Base-by-base conservation (phyloP, 2,888 invertebrate genomes). In the Elysia crispata region DNA sequence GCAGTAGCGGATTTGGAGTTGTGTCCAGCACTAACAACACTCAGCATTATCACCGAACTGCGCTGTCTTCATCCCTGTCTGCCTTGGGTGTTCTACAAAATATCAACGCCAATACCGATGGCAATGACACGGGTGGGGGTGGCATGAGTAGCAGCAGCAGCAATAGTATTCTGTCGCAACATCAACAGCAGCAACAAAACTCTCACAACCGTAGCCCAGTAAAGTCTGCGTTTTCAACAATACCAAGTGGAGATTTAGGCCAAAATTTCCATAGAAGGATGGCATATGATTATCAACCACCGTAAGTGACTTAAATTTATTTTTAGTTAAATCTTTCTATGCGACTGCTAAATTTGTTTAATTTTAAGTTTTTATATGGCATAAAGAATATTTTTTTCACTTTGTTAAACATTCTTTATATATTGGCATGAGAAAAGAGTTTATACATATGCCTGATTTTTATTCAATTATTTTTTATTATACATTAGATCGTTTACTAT, bases 151-250 rank as follows among this genome's bases (percentile, higher is more conserved):
- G 67, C 15, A 66, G 30, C 67, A 66, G 67, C 73, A 66, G 13
- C 25, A 66, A 30, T 25, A 66, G 67, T 28, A 66, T 41, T 41
- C 5, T n/a, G 5, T 20, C 20, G 23, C 50, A 75, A 75, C 31
- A n/a, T 75, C 30, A 74, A 28, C 66, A 30, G 28, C 23, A 28
- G 78, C 54, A 75, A 31, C 62, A 66, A 70, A 23, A 1, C 41
- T 75, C 30, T n/a, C n/a, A 23, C 50, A 33, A n/a, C 28, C 67
- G 11, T 50, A 86, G 86, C 75, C 87, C 88, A 13, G 84, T 85
- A 0, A 87, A 87, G 76, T 84, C 88, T 0, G 88, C 87, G 1
- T 89, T 89, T 80, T 88, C 88, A n/a, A 88, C 88, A 3, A 84
- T 88, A 11, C 88, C 89, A 6, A 85, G 86, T 11, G 85, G 86